phyloP scores from a whole-genome alignment of 2,888 invertebrate species.

The Endotricha flammealis region DNA sequence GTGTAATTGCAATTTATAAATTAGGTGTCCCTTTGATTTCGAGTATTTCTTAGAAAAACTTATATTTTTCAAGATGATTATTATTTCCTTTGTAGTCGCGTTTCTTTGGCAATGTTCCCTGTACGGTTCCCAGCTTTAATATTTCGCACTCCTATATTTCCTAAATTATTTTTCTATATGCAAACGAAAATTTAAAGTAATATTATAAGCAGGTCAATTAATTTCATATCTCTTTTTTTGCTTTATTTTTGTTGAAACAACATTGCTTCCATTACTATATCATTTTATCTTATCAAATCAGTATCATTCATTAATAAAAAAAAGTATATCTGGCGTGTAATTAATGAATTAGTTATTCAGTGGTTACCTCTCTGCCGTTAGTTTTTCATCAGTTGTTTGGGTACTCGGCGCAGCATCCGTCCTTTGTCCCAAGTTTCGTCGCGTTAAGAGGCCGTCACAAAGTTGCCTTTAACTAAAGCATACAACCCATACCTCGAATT shows the following conservation, averaged over 20 bases:
- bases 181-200: too few species aligned
- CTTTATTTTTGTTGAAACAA: too few species aligned
- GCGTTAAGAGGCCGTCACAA: conserved; percentile 39
- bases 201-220: too few species aligned
- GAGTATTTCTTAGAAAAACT: conserved; percentile 50
- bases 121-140: conserved; percentile 24
- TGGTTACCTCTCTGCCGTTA: conserved; percentile 30
- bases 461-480: conserved; percentile 39
- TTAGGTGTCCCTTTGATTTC: conserved; percentile 66
- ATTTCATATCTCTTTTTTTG: too few species aligned
- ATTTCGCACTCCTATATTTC: conserved; percentile 11
- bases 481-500: conserved; percentile 42
- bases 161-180: too few species aligned
- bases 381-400: conserved; percentile 42
- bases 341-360: conserved; percentile 27
- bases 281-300: too few species aligned
- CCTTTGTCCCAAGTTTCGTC: conserved; percentile 43
- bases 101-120: conserved; percentile 39
- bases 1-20: conserved; percentile 74
- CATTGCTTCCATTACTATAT: too few species aligned
- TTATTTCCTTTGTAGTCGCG: conserved; percentile 45
- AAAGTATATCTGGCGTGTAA: conserved; percentile 11
- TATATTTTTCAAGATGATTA: conserved; percentile 50
- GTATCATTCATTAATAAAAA: too few species aligned
- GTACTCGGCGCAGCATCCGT: conserved; percentile 22